Evolutionary conservation across 2,888 invertebrate genomes (phyloP).

Genomic region (Lasioglossum morio): DNA sequence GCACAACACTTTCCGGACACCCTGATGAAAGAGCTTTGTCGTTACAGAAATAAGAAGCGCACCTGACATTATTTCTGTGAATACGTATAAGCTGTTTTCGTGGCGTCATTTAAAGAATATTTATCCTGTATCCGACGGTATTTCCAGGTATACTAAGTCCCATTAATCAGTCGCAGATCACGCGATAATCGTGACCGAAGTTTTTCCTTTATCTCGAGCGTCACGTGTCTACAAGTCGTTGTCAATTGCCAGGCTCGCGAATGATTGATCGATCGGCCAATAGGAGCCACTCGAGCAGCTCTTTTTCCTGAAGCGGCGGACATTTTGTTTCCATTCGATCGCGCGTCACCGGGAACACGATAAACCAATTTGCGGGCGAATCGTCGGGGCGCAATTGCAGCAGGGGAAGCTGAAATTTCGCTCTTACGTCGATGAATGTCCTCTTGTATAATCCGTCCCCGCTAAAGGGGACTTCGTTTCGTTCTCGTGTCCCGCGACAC

Average conservation of each 20-base stretch:
- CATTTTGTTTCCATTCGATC: constrained; percentile 46
- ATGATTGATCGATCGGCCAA: constrained; percentile 37
- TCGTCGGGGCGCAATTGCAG: constrained; percentile 39
- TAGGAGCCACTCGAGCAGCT: background rate
- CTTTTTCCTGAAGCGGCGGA: constrained; percentile 15
- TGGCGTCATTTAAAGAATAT: too few relatives aligned
- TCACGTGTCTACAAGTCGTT: constrained; percentile 14
- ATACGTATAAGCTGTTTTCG: too few relatives aligned
- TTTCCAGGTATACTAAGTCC: background rate
- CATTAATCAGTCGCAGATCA: background rate
- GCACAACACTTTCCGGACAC: too few relatives aligned
- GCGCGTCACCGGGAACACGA: constrained; percentile 38
- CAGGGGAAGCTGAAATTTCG: constrained; percentile 5
- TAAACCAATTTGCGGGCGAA: constrained; percentile 56
- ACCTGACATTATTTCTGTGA: too few relatives aligned
- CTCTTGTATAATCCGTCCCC: constrained; percentile 36
- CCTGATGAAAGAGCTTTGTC: too few relatives aligned
- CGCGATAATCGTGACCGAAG: background rate
- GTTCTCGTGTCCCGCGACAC: constrained; percentile 32
- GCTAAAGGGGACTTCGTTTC: constrained; percentile 41
- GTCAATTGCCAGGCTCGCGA: constrained; percentile 17
- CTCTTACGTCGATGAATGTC: constrained; percentile 44
- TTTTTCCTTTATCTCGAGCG: constrained; percentile 20
- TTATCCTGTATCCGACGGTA: background rate
- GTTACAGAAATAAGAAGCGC: too few relatives aligned